These are phyloP conservation scores for Xiphophorus couchianus DNA, from an alignment of 2,113 vertebrate genomes.

Conservation along the genomic window DNA sequence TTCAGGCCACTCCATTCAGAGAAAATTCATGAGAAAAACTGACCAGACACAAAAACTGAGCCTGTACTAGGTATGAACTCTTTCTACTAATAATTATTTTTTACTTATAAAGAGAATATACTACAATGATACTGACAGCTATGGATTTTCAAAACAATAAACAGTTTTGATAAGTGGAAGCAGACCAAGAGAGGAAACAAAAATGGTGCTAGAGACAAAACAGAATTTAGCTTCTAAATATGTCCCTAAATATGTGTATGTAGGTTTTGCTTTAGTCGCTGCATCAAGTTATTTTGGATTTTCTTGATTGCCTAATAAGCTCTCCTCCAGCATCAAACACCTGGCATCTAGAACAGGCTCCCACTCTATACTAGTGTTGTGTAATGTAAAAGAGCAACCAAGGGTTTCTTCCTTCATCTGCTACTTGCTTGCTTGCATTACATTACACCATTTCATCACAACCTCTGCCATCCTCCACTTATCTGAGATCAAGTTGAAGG, in stretches of 20 bases:
- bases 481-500: background rate
- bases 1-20: background rate
- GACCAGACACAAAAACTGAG: background rate
- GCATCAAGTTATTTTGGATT: background rate
- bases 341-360: too few relatives aligned
- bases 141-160: too few relatives aligned
- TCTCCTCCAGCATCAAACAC: background rate
- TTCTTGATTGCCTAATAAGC: background rate
- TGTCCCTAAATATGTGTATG: background rate
- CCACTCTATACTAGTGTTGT: too few relatives aligned
- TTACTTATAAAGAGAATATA: background rate
- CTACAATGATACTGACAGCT: too few relatives aligned
- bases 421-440: background rate
- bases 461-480: background rate
- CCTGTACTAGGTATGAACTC: background rate
- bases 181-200: background rate
- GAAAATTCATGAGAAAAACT: constrained; percentile 1
- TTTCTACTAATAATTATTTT: background rate
- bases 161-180: background rate
- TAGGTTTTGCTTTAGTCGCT: background rate
- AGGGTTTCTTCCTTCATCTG: background rate
- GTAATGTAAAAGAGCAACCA: too few relatives aligned
- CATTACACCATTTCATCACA: background rate
- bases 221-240: too few relatives aligned
- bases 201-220: too few relatives aligned